Evolutionary conservation across 2,888 invertebrate genomes (phyloP).

Genomic region (Ophion obscuratus): DNA sequence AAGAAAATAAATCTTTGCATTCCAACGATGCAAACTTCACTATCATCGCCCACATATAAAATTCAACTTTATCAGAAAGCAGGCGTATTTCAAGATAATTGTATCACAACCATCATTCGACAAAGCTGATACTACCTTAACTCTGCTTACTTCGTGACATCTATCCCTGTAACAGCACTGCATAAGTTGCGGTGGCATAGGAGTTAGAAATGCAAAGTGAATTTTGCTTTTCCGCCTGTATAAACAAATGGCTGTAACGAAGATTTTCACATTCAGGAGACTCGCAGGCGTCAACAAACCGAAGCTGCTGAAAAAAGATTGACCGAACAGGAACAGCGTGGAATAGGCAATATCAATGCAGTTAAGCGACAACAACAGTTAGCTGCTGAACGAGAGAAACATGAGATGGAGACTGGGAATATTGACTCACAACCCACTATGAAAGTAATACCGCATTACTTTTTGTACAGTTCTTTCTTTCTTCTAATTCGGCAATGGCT

Average conservation of each 20-base stretch:
- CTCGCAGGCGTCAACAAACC: constrained; percentile 87
- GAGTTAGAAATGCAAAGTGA: background rate
- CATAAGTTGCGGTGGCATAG: too few species aligned
- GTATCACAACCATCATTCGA: too few species aligned
- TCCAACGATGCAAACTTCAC: too few species aligned
- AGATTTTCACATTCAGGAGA: constrained; percentile 85
- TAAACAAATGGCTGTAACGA: background rate
- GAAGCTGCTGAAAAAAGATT: constrained; percentile 89
- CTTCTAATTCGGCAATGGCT: background rate
- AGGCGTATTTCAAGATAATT: too few species aligned
- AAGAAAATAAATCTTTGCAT: too few species aligned
- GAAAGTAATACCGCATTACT: constrained; percentile 71
- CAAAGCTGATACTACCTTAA: too few species aligned
- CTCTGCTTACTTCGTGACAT: too few species aligned
- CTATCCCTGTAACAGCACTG: too few species aligned
- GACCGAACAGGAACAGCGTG: constrained; percentile 86
- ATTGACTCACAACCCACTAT: constrained; percentile 69
- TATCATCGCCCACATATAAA: too few species aligned
- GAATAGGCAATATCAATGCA: constrained; percentile 88
- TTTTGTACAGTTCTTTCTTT: background rate
- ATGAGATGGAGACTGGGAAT: constrained; percentile 85
- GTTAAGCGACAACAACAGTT: constrained; percentile 87
- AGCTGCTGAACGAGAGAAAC: constrained; percentile 86
- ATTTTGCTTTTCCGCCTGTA: background rate
- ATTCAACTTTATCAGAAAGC: too few species aligned